Conservation (phyloP, 2,888 invertebrate genomes). For the Microctonus aethiopoides region DNA sequence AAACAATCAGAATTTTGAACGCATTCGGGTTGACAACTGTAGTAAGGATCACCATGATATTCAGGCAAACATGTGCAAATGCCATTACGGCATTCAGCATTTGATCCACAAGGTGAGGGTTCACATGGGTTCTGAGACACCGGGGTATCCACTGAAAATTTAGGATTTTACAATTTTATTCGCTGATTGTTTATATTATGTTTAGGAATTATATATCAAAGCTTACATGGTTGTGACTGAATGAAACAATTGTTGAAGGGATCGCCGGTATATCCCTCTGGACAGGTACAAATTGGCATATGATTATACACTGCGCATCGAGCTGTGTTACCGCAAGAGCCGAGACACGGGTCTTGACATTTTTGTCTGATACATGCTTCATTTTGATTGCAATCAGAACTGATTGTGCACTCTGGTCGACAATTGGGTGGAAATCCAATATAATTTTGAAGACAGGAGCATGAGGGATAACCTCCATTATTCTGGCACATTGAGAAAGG, state of each 20-base stretch:
- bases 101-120: slow-evolving; percentile 80
- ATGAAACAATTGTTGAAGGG: slow-evolving; percentile 66
- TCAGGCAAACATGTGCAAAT: slow-evolving; percentile 64
- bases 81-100: slow-evolving; percentile 73
- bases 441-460: slow-evolving; percentile 67
- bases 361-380: slow-evolving; percentile 68
- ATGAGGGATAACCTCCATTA: slow-evolving; percentile 78
- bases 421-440: slow-evolving; percentile 66
- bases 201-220: neutral
- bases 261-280: slow-evolving; percentile 68
- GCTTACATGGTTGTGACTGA: slow-evolving; percentile 66
- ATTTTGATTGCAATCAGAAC: slow-evolving; percentile 67
- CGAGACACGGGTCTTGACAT: slow-evolving; percentile 69
- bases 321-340: slow-evolving; percentile 67
- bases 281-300: slow-evolving; percentile 68
- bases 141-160: slow-evolving; percentile 50
- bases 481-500: slow-evolving; percentile 84
- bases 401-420: slow-evolving; percentile 66
- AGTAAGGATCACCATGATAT: slow-evolving; percentile 67
- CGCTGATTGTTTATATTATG: neutral
- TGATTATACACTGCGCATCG: slow-evolving; percentile 69
- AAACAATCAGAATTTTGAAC: slow-evolving; percentile 83
- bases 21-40: slow-evolving; percentile 84
- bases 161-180: neutral
- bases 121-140: slow-evolving; percentile 72